phyloP scores from a whole-genome alignment of 2,888 invertebrate genomes.

The Adela reaumurella region DNA sequence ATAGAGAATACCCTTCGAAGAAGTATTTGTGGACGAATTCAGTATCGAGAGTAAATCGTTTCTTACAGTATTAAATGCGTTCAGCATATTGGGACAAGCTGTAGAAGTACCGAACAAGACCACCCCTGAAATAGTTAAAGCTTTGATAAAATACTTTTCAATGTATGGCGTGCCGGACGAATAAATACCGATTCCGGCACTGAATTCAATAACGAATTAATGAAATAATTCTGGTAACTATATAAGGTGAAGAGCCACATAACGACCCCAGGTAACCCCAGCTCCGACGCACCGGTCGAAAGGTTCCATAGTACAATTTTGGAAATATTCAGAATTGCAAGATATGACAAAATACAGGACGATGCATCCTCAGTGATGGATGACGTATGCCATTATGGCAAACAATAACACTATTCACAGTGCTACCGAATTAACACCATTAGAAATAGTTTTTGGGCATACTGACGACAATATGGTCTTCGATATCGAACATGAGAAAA shows the following conservation, averaged over 20 bases:
- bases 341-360: constrained; percentile 12
- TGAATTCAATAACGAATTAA: constrained; percentile 17
- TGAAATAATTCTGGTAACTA: constrained; percentile 11
- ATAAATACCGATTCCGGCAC: constrained; percentile 15
- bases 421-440: constrained; percentile 14
- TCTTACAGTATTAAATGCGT: constrained; percentile 14
- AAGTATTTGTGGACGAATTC: constrained; percentile 7
- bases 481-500: constrained; percentile 12
- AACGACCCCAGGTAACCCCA: constrained; percentile 14
- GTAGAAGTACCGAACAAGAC: constrained; percentile 12
- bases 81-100: constrained; percentile 17
- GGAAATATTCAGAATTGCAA: constrained; percentile 16
- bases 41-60: constrained; percentile 5
- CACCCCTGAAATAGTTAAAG: constrained; percentile 15
- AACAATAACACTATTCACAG: no score
- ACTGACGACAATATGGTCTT: constrained; percentile 14
- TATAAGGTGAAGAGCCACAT: constrained; percentile 16
- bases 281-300: constrained; percentile 14
- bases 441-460: no score
- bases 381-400: no score
- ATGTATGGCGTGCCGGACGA: constrained; percentile 12
- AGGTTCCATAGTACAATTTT: constrained; percentile 15
- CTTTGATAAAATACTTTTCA: constrained; percentile 16
- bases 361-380: constrained; percentile 10
- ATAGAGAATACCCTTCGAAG: constrained; percentile 5